Base-by-base conservation (phyloP, 2,113 vertebrate species). In the Saccopteryx bilineata region DNA sequence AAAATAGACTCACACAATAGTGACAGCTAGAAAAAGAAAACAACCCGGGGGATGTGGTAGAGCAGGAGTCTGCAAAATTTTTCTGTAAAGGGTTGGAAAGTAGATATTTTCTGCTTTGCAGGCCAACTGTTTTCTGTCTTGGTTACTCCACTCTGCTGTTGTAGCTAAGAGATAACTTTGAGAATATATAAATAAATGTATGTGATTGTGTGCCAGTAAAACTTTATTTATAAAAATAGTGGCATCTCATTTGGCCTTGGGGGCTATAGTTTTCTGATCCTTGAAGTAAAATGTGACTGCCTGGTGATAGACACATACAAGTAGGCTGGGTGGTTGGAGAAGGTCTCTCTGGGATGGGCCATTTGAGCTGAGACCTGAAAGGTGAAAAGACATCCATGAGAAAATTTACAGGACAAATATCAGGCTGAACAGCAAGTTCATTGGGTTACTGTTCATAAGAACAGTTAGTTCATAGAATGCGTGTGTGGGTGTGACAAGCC, bases 211-310 rank as follows among this genome's bases (percentile, higher is more conserved):
- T 84, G 56, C 21, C 69, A 63, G 69, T 84, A 95, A 78, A 93
- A 93, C 48, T 89, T 88, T 83, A 88, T 71, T 69, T 84, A 54
- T 48, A 79, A 84, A 93, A 95, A 79, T 8, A 87, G 18, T 26
- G 46, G 63, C 24, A 66, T 17, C 39, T 71, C n/a, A 5, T 63
- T 60, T 68, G 87, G 71, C 39, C 52, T 4, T 0, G 50, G 50
- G 26, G n/a, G 28, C 52, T 21, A 24, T 10, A 3, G 4, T 50
- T 60, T 76, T 9, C 12, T 7, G 17, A 28, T 15, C 31, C 52
- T 23, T 39, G 54, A 2, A 7, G 52, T 31, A 24, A 13, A 39
- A 31, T 19, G 4, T n/a, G 26, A n/a, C 26, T 81, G 52, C 48
- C 68, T 58, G n/a, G 58, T 48, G 58, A 75, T 13, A 61, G 21